phyloP scores from a whole-genome alignment of 2,888 invertebrate genomes.

The Euproctis similis region DNA sequence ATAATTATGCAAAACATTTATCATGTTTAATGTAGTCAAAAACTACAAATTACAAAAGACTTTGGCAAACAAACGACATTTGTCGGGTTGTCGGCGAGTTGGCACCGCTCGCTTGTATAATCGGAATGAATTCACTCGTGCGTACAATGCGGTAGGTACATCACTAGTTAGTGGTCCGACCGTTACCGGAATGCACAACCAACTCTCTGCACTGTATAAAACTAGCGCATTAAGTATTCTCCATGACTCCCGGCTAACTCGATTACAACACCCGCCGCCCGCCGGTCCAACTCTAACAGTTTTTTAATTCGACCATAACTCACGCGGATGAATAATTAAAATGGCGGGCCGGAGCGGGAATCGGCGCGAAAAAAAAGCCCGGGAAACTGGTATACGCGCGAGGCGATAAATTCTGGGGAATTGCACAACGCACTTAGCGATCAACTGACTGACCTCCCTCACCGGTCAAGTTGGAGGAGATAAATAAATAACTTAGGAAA shows the following conservation, averaged over 20 bases:
- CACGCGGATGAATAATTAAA: constrained; percentile 76
- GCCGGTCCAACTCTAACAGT: constrained; percentile 74
- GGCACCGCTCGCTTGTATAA: constrained; percentile 41
- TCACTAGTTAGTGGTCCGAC: constrained; percentile 13
- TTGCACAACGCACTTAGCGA: constrained; percentile 68
- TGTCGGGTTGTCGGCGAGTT: constrained; percentile 37
- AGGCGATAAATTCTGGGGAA: constrained; percentile 65
- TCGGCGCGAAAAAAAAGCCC: constrained; percentile 62
- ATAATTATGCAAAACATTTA: constrained; percentile 27
- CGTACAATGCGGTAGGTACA: constrained; percentile 18
- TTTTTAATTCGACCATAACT: constrained; percentile 78
- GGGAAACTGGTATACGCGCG: constrained; percentile 39
- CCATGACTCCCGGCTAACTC: constrained; percentile 67
- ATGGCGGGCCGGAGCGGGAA: constrained; percentile 59
- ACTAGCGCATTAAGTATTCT: constrained; percentile 60
- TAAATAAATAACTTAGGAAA: constrained; percentile 22
- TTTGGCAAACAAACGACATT: constrained; percentile 49
- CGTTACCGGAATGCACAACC: constrained; percentile 6
- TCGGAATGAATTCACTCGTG: constrained; percentile 32
- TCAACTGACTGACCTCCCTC: constrained; percentile 34
- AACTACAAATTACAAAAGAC: constrained; percentile 59
- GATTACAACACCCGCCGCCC: constrained; percentile 66
- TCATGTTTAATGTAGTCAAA: constrained; percentile 53
- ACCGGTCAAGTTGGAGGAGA: constrained; percentile 35
- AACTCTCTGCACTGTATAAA: constrained; percentile 13